These are phyloP conservation scores for Okamejei kenojei DNA, from an alignment of 2,797 vertebrate genomes.

Conservation along the genomic window DNA sequence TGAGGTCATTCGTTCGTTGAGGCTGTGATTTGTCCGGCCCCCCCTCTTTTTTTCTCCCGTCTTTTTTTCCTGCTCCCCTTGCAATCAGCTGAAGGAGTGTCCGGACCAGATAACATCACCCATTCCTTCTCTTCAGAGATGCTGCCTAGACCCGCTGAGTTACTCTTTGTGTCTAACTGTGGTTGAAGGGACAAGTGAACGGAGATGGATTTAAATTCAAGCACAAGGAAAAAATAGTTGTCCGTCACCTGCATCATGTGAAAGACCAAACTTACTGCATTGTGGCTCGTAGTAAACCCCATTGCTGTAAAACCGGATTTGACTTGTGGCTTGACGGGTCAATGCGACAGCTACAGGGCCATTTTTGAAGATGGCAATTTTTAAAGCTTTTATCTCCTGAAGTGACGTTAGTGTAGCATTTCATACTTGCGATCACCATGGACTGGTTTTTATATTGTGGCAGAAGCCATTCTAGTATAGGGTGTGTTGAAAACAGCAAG, in stretches of 20 bases:
- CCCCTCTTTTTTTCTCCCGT: too few relatives aligned
- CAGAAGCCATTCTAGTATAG: conserved; percentile 63
- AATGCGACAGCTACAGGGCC: conserved; percentile 59
- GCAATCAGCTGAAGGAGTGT: too few relatives aligned
- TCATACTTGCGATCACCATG: conserved; percentile 57
- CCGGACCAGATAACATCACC: too few relatives aligned
- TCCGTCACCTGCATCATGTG: background rate
- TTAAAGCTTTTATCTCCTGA: conserved; percentile 61
- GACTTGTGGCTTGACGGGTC: conserved; percentile 59
- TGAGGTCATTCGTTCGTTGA: too few relatives aligned
- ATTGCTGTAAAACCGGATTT: conserved; percentile 64
- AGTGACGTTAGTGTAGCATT: conserved; percentile 64
- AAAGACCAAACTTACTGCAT: conserved; percentile 52
- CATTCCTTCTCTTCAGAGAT: too few relatives aligned
- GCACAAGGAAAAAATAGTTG: background rate
- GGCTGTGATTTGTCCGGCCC: too few relatives aligned
- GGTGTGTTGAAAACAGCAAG: background rate
- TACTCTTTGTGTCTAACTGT: too few relatives aligned
- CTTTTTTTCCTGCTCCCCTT: too few relatives aligned
- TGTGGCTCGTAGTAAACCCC: conserved; percentile 65
- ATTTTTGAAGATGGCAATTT: conserved; percentile 63
- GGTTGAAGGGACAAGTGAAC: too few relatives aligned
- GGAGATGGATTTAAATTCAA: too few relatives aligned
- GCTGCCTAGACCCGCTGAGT: too few relatives aligned
- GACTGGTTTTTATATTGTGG: conserved; percentile 63